These are phyloP conservation scores for Bhutanitis thaidina DNA, from an alignment of 2,888 invertebrate genomes.

Conservation along the genomic window DNA sequence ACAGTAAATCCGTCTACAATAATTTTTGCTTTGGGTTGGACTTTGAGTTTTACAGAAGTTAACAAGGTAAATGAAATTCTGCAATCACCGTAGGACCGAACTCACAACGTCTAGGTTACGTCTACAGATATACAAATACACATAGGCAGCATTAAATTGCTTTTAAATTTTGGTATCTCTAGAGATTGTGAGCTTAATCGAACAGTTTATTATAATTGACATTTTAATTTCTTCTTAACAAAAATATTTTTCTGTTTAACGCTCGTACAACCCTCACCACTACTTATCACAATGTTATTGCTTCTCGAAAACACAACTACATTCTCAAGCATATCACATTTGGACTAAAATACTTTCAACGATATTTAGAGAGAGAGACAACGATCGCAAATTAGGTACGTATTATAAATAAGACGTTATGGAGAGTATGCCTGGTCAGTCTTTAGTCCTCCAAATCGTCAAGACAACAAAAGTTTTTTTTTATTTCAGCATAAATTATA, in stretches of 20 bases:
- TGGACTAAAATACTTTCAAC: constrained; percentile 60
- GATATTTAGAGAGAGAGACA: constrained; percentile 40
- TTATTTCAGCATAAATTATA: constrained; percentile 77
- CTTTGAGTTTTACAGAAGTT: constrained; percentile 17
- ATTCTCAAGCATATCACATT: constrained; percentile 73
- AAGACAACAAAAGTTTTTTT: constrained; percentile 31
- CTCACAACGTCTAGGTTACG: constrained; percentile 28
- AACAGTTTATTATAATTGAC: constrained; percentile 58
- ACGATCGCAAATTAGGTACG: constrained; percentile 37
- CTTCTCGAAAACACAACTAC: constrained; percentile 69
- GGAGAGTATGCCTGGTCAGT: constrained; percentile 55
- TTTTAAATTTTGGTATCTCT: constrained; percentile 1
- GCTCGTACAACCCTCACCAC: constrained; percentile 53
- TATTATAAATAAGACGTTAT: constrained; percentile 41
- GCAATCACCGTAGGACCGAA: constrained; percentile 24
- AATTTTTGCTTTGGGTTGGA: constrained; percentile 22
- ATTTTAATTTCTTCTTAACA: constrained; percentile 55
- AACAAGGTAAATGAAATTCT: constrained; percentile 19
- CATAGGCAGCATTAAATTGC: constrained; percentile 1
- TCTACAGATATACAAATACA: constrained; percentile 19
- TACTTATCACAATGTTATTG: constrained; percentile 76
- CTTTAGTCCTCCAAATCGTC: constrained; percentile 44
- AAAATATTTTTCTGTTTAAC: constrained; percentile 43
- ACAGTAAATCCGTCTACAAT: constrained; percentile 34
- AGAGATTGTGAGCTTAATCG: constrained; percentile 35